Percentiles rank a stretch among this genome's conserved stretches.
Evolutionary conservation across 1,140 invertebrate species (phyloP).

Genomic region (Maconellicoccus hirsutus): DNA sequence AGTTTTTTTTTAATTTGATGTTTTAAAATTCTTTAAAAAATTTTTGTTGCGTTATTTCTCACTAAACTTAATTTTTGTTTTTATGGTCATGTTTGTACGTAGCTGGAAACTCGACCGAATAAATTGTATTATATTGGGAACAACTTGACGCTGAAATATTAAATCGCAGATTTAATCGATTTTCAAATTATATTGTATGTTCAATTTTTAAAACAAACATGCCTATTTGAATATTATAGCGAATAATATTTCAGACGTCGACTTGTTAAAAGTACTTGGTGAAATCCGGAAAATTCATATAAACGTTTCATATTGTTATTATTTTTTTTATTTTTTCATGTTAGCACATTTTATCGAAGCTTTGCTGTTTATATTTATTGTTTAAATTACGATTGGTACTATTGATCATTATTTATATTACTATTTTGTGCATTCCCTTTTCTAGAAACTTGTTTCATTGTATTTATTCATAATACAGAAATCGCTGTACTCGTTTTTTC

Average conservation of each 20-base stretch:
- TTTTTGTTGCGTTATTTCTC: not conserved
- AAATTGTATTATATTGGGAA: not conserved
- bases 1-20: not conserved
- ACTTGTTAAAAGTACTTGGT: not conserved
- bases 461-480: slow-evolving; percentile 4
- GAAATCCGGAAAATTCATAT: not conserved
- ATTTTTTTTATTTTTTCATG: slow-evolving; percentile 1
- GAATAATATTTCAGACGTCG: not conserved
- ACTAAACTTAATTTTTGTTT: not conserved
- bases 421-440: not conserved
- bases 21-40: not conserved
- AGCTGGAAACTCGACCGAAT: not conserved
- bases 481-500: not conserved
- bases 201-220: too few relatives aligned
- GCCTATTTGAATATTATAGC: not conserved
- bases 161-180: not conserved
- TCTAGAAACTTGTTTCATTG: slow-evolving; percentile 13
- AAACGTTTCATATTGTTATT: not conserved
- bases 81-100: not conserved
- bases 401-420: not conserved
- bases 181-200: too few relatives aligned
- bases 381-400: not conserved
- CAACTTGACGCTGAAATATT: not conserved
- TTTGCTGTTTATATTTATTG: not conserved
- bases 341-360: not conserved